phyloP scores from a whole-genome alignment of 2,888 invertebrate genomes.

The Erebia ligea region DNA sequence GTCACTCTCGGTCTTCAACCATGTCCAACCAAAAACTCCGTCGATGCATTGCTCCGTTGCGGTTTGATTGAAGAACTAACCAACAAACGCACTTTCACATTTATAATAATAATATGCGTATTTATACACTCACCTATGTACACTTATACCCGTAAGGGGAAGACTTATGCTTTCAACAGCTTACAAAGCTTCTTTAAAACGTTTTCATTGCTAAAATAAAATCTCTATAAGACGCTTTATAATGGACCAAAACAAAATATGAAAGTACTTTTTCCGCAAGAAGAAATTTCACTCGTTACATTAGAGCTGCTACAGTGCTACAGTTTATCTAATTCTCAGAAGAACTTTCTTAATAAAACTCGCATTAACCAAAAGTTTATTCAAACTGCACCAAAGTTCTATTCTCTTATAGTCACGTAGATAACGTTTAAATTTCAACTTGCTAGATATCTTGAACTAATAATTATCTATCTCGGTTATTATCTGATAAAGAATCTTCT shows the following conservation, averaged over 20 bases:
- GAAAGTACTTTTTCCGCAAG: conserved; percentile 12
- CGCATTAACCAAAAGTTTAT: conserved; percentile 30
- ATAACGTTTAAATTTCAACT: conserved; percentile 24
- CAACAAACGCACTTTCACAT: no score
- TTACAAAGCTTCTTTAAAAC: background rate
- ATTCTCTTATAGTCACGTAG: conserved; percentile 28
- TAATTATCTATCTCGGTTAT: conserved; percentile 8
- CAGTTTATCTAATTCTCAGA: conserved; percentile 25
- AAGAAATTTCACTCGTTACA: conserved; percentile 22
- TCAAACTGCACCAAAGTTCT: conserved; percentile 29
- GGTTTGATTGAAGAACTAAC: no score
- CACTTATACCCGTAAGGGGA: no score
- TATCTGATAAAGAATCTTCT: conserved; percentile 6
- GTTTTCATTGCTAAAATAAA: background rate
- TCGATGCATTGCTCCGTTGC: no score
- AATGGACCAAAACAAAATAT: conserved; percentile 17
- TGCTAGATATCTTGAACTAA: conserved; percentile 20
- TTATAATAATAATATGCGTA: no score
- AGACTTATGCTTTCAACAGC: no score
- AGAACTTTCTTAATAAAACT: conserved; percentile 32
- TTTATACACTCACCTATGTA: no score
- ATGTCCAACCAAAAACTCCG: no score
- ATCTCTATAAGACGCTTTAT: background rate
- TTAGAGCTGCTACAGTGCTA: conserved; percentile 10
- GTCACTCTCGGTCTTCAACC: no score